Evolutionary conservation across 2,113 vertebrate genomes (phyloP).

Genomic region (Apodemus speciosus): DNA sequence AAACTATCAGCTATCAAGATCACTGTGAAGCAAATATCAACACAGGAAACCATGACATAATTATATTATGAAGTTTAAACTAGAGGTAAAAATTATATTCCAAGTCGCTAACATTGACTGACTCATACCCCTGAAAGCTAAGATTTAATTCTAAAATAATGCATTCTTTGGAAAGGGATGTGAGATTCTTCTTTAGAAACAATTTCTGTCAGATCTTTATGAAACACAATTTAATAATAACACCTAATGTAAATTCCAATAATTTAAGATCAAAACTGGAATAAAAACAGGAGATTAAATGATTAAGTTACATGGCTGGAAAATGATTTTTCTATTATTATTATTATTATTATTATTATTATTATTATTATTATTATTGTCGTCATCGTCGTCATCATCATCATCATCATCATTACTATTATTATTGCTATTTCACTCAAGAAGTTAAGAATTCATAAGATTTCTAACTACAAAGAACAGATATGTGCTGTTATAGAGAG

Average conservation of each 20-base stretch:
- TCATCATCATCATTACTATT: no score
- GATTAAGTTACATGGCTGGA: not conserved
- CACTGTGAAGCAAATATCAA: slow-evolving; percentile 79
- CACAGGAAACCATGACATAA: slow-evolving; percentile 80
- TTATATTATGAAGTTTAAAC: slow-evolving; percentile 81
- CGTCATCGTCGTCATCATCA: no score
- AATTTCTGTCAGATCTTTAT: not conserved
- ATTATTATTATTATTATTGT: no score
- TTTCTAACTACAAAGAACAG: not conserved
- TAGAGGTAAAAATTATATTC: slow-evolving; percentile 75
- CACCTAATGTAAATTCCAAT: not conserved
- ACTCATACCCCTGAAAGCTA: slow-evolving; percentile 60
- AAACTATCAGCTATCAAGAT: slow-evolving; percentile 82
- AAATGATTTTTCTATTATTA: not conserved
- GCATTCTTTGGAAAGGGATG: not conserved
- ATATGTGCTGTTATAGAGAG: not conserved
- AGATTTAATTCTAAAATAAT: slow-evolving; percentile 35
- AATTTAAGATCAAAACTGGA: slow-evolving; percentile 12
- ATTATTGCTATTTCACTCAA: not conserved
- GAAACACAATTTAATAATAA: slow-evolving; percentile 41
- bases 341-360: no score
- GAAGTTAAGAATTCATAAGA: not conserved
- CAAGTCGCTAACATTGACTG: slow-evolving; percentile 48
- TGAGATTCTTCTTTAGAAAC: slow-evolving; percentile 21
- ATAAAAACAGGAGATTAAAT: not conserved